Evolutionary conservation across 2,888 invertebrate species (phyloP).

Genomic region (Andricus curvator): DNA sequence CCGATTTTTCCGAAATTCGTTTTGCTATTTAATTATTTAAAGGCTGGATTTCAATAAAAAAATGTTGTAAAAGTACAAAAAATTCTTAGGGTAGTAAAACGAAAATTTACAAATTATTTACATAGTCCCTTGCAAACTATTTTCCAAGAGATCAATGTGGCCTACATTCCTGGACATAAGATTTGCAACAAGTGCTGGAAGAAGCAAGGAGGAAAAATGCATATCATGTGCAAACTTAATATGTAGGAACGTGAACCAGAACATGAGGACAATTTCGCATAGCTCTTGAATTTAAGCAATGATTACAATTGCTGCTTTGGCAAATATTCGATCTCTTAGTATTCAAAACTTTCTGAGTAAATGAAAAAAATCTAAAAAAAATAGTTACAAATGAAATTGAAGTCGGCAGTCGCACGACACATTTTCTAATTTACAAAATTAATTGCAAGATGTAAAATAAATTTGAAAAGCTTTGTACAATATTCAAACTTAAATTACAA

Average conservation of each 20-base stretch:
- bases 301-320: constrained; percentile 34
- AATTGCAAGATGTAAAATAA: not conserved
- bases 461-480: not conserved
- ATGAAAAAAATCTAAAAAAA: not conserved
- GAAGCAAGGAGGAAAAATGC: constrained; percentile 7
- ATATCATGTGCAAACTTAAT: constrained; percentile 6
- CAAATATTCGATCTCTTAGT: not conserved
- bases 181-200: not conserved
- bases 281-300: constrained; percentile 14
- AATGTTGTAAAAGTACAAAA: not conserved
- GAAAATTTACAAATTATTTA: not conserved
- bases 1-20: not conserved
- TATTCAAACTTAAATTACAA: not conserved
- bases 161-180: not conserved
- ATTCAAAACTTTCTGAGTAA: not conserved
- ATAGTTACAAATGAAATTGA: not conserved
- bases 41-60: not conserved
- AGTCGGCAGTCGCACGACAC: not conserved
- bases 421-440: not conserved
- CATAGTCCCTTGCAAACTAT: constrained; percentile 18
- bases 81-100: not conserved
- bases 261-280: constrained; percentile 24
- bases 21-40: not conserved
- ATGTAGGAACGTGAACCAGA: not conserved
- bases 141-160: constrained; percentile 29